Evolutionary conservation across 2,797 vertebrate genomes (phyloP), one percentile per base, ranked within the genome.

Genomic region (Mus caroli): DNA sequence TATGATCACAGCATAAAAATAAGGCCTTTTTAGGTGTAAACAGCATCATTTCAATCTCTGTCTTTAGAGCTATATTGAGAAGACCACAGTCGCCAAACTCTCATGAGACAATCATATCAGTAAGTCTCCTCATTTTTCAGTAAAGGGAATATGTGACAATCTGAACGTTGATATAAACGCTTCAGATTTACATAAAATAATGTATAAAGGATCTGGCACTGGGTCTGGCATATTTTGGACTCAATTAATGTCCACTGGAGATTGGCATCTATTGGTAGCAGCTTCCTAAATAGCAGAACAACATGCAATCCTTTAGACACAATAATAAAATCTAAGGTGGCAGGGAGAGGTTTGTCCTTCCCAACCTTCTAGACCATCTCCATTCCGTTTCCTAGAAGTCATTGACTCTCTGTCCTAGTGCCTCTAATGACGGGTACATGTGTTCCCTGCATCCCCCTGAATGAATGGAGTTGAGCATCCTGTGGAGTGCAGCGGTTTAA

Each of bases 1-100:
- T 92, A 69, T 73, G 90, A 96, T 5, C 40, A 50, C 12, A 73
- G 13, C 3, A 64, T 92, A 46, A 64, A 95, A 90, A 62, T n/a
- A 31, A 52, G 5, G 5, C 15, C 58, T 84, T 40, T 24, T 24
- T 40, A 80, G 11, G 20, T 79, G 22, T 56, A 50, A 22, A 14
- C 17, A 4, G 24, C 37, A 31, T 83, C 87, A 7, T 10, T 90
- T 9, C 69, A n/a, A 54, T 91, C 69, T 67, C 2, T 34, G 46
- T 67, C 64, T 43, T 88, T 31, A 37, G 24, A 92, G 50, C 6
- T 6, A 43, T 6, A 69, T 46, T 60, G 56, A 76, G 85, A 83
- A 79, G 28, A 22, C 40, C 67, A n/a, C 3, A 13, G 20, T 52
- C 26, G 37, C 40, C 40, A 43, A 1, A 34, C 5, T 85, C 17